Percentiles rank a stretch among this genome's conserved stretches.
These are phyloP conservation scores for Trissonchulus latispiculum DNA, from an alignment of 2,888 invertebrate genomes.

Conservation along the genomic window DNA sequence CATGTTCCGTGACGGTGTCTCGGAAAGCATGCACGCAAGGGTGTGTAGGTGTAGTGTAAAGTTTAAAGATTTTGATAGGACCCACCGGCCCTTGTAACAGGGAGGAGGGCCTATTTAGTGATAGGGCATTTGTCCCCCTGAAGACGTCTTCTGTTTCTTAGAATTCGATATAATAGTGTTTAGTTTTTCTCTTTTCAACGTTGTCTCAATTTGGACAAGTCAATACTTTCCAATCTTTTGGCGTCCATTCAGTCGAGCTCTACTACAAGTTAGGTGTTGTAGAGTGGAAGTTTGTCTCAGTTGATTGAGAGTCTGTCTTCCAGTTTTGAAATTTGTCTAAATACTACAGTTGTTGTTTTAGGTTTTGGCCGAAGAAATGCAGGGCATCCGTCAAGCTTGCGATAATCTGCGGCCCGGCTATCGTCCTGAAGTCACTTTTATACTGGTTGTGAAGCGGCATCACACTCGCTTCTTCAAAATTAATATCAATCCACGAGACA, in stretches of 20 bases:
- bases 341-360: not conserved
- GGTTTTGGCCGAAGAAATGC: slow-evolving; percentile 37
- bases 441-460: slow-evolving; percentile 28
- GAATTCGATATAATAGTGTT: too few species aligned
- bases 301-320: too few species aligned
- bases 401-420: slow-evolving; percentile 34
- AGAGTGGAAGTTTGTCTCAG: too few species aligned
- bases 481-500: slow-evolving; percentile 1
- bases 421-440: slow-evolving; percentile 36
- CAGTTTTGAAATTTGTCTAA: not conserved
- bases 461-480: slow-evolving; percentile 26
- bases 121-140: too few species aligned
- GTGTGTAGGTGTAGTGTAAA: too few species aligned
- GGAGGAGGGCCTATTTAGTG: too few species aligned
- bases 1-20: slow-evolving; percentile 41
- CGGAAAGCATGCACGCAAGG: slow-evolving; percentile 39
- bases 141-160: too few species aligned
- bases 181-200: slow-evolving; percentile 6
- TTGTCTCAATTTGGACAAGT: too few species aligned
- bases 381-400: slow-evolving; percentile 38
- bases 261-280: too few species aligned
- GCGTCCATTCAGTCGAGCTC: too few species aligned
- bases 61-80: not conserved
- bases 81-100: too few species aligned
- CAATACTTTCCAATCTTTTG: too few species aligned